Evolutionary conservation across 2,797 vertebrate genomes (phyloP).

Genomic region (Eospalax fontanierii): DNA sequence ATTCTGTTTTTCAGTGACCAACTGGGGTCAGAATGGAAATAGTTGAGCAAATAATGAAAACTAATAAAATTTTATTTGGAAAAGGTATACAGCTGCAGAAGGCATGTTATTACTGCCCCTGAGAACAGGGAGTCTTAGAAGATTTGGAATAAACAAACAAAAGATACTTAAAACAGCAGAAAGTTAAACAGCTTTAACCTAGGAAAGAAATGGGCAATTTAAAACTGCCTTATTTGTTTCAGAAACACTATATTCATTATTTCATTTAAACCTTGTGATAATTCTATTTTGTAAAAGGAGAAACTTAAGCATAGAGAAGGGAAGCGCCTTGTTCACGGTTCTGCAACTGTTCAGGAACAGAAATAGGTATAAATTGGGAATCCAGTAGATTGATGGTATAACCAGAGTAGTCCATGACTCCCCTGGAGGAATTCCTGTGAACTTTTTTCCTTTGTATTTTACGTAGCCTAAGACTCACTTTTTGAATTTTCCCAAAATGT

Average conservation of each 20-base stretch:
- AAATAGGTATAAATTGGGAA: background rate
- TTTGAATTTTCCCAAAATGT: slow-evolving; percentile 37
- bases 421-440: background rate
- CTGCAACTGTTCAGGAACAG: background rate
- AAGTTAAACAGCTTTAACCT: slow-evolving; percentile 11
- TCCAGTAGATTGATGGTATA: rapidly evolving
- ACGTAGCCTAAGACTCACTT: slow-evolving; percentile 17
- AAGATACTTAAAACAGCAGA: slow-evolving; percentile 34
- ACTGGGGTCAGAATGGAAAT: slow-evolving; percentile 38
- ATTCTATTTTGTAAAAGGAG: background rate
- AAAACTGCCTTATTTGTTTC: slow-evolving; percentile 24
- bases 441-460: slow-evolving; percentile 22
- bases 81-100: slow-evolving; percentile 47
- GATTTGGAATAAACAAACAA: slow-evolving; percentile 62
- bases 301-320: background rate
- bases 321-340: background rate
- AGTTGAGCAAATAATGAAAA: slow-evolving; percentile 21
- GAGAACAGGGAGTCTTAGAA: background rate
- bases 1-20: slow-evolving; percentile 62
- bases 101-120: background rate
- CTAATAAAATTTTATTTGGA: slow-evolving; percentile 62
- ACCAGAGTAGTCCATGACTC: background rate
- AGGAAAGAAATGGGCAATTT: slow-evolving; percentile 16
- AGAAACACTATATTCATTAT: slow-evolving; percentile 47
- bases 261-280: background rate